Conservation (phyloP, 2,797 vertebrate species). For the Anisognathus igniventris region DNA sequence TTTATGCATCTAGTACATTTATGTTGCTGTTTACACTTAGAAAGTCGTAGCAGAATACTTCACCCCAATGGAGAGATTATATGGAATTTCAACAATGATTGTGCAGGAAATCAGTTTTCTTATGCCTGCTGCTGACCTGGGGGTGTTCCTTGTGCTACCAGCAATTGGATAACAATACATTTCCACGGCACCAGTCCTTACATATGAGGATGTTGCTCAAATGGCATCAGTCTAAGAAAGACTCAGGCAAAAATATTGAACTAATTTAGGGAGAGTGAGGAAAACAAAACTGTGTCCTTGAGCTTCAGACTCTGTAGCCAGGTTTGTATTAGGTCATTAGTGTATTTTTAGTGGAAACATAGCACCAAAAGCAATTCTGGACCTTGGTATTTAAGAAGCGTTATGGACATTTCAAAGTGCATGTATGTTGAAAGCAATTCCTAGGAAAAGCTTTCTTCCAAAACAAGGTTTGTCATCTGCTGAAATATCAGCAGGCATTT, state of each 20-base stretch:
- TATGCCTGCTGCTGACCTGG: not conserved
- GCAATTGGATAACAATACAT: not conserved
- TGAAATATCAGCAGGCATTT: not conserved
- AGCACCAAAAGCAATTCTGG: not conserved
- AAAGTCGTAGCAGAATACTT: not conserved
- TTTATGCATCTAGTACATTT: not conserved
- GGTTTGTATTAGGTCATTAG: not conserved
- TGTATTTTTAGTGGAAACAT: not conserved
- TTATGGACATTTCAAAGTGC: not conserved
- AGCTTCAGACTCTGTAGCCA: not conserved
- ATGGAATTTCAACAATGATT: not conserved
- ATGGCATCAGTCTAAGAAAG: not conserved
- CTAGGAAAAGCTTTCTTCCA: not conserved
- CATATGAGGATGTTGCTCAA: not conserved
- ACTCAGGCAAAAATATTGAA: not conserved
- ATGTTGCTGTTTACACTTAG: not conserved
- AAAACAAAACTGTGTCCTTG: not conserved
- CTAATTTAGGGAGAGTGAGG: not conserved
- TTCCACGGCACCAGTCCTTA: not conserved
- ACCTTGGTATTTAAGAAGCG: not conserved
- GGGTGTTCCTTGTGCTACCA: not conserved
- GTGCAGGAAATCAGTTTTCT: not conserved
- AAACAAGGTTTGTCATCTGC: not conserved
- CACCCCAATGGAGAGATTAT: not conserved
- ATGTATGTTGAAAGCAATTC: not conserved